phyloP scores from a whole-genome alignment of 2,113 vertebrate genomes.

The Rhabdornis inornatus region DNA sequence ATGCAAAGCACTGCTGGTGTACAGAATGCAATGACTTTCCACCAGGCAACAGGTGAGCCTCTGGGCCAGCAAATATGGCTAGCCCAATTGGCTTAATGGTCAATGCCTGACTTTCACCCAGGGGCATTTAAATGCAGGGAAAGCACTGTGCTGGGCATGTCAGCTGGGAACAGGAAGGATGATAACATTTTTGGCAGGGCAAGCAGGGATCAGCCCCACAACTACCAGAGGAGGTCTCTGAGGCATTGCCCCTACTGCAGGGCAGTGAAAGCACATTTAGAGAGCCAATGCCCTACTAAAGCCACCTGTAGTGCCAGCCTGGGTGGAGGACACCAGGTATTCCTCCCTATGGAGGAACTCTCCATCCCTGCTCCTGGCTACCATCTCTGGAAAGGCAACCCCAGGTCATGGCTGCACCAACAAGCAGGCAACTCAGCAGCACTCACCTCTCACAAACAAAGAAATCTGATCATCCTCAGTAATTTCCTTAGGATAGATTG shows the following conservation, averaged over 20 bases:
- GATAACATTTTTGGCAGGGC: not conserved
- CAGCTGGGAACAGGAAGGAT: not conserved
- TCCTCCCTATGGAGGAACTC: not conserved
- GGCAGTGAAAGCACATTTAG: not conserved
- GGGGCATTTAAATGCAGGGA: not conserved
- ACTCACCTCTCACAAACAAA: slow-evolving; percentile 7
- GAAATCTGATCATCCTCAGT: slow-evolving; percentile 36
- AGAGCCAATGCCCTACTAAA: not conserved
- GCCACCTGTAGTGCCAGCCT: not conserved
- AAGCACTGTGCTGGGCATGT: not conserved
- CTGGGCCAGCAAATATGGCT: rapidly evolving
- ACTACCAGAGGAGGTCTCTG: not conserved
- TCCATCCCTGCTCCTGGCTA: not conserved
- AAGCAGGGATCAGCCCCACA: not conserved
- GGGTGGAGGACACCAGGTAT: not conserved
- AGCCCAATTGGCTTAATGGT: not conserved
- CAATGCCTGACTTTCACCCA: not conserved
- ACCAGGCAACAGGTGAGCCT: not conserved
- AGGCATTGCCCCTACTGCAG: not conserved
- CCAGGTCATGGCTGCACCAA: rapidly evolving
- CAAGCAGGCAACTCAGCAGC: not conserved
- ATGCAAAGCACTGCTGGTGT: not conserved
- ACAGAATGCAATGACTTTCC: not conserved
- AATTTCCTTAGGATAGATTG: slow-evolving; percentile 54
- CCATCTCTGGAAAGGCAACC: not conserved